Conservation (phyloP, 2,888 invertebrate genomes). For the Myopa tessellatipennis region DNA sequence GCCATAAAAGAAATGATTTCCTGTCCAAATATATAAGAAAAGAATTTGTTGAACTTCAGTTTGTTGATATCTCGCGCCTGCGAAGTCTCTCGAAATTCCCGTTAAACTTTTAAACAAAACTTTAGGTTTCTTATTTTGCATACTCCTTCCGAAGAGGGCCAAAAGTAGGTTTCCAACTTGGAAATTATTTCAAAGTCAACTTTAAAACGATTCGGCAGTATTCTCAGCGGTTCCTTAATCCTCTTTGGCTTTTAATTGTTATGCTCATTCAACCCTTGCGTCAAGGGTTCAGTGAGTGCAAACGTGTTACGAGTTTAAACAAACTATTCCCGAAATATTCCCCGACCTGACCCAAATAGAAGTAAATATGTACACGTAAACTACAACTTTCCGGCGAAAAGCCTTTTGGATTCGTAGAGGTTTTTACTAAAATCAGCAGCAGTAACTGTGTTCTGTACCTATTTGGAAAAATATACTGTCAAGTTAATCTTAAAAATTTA, state of each 20-base stretch:
- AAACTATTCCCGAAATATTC: background rate
- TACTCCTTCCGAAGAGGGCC: background rate
- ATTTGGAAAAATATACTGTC: background rate
- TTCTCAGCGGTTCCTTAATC: conserved; percentile 6
- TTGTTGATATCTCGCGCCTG: conserved; percentile 19
- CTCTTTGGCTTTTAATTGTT: conserved; percentile 1
- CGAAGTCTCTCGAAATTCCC: background rate
- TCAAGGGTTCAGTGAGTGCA: background rate
- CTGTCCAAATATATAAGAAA: background rate
- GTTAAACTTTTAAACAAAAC: conserved; percentile 16
- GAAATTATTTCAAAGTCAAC: conserved; percentile 32
- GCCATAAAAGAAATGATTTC: background rate
- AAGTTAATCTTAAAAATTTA: background rate
- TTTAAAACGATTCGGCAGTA: conserved; percentile 7
- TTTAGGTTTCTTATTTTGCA: background rate
- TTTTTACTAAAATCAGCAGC: background rate
- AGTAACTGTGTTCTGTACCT: background rate
- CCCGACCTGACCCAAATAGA: conserved; percentile 17
- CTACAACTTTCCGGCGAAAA: background rate
- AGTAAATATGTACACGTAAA: background rate
- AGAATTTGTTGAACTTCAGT: conserved; percentile 31
- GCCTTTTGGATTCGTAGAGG: background rate
- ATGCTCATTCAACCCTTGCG: background rate
- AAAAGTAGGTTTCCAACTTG: conserved; percentile 25
- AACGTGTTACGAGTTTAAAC: background rate